A percentile compares a stretch with the other conserved stretches of the same genome.
phyloP scores from a whole-genome alignment of 2,797 vertebrate species.

The Yasuhikotakia modesta region DNA sequence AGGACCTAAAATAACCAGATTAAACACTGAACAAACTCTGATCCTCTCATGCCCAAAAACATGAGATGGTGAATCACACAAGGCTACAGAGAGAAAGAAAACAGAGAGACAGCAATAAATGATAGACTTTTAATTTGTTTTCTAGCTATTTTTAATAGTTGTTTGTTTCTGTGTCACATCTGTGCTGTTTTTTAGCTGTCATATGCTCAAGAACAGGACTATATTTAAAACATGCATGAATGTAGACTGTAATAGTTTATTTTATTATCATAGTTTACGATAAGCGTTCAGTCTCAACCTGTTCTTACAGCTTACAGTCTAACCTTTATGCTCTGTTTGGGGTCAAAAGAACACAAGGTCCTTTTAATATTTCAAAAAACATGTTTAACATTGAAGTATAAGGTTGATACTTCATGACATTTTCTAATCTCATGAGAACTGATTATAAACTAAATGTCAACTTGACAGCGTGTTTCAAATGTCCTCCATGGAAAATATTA shows the following conservation, averaged over 20 bases:
- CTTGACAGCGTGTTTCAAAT: not conserved
- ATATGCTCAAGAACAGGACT: too few species aligned
- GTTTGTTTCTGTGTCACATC: too few species aligned
- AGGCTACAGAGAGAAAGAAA: not conserved
- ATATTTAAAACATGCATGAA: too few species aligned
- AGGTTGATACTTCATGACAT: not conserved
- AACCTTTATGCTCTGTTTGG: not conserved
- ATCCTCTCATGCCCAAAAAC: not conserved
- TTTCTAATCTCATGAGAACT: not conserved
- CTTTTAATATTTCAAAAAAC: not conserved
- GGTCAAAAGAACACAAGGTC: not conserved
- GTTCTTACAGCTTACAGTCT: not conserved
- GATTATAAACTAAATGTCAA: slow-evolving; percentile 3
- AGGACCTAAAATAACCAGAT: slow-evolving; percentile 14
- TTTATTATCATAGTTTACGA: too few species aligned
- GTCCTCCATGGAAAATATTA: not conserved
- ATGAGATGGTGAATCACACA: not conserved
- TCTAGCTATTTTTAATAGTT: too few species aligned
- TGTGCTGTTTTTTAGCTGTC: too few species aligned
- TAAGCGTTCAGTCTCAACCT: not conserved
- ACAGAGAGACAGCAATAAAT: not conserved
- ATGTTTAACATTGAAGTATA: not conserved
- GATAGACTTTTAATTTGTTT: not conserved
- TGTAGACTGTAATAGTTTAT: too few species aligned
- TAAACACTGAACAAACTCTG: slow-evolving; percentile 12